Conservation (phyloP, 92 coral and sea anemone species). For the Palythoa heliodiscus region DNA sequence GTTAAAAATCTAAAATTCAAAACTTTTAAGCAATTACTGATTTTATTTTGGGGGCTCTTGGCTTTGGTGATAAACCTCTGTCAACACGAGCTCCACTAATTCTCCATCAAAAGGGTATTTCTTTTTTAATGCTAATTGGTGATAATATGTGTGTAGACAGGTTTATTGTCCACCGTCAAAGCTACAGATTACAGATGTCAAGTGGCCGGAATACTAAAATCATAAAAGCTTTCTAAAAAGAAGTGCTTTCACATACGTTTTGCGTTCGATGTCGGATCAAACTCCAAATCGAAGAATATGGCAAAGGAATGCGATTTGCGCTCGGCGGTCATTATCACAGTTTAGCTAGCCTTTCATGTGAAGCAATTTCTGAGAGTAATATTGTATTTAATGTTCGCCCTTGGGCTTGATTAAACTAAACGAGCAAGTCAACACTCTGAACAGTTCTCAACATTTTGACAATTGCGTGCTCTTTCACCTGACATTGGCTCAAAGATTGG, state of each 20-base stretch:
- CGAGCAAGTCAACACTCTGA: constrained; percentile 65
- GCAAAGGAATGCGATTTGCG: not conserved
- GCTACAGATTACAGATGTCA: constrained; percentile 39
- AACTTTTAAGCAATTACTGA: constrained; percentile 9
- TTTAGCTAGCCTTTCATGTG: constrained; percentile 15
- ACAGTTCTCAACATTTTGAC: constrained; percentile 6
- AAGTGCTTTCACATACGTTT: constrained; percentile 10
- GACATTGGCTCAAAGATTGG: constrained; percentile 22
- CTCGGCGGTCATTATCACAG: not conserved
- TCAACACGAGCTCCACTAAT: constrained; percentile 44
- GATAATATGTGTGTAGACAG: constrained; percentile 39
- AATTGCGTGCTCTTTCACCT: constrained; percentile 28
- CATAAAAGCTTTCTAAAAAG: constrained; percentile 36
- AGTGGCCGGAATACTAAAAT: constrained; percentile 39
- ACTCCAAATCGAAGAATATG: constrained; percentile 16
- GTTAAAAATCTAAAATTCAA: constrained; percentile 33
- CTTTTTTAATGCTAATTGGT: constrained; percentile 43
- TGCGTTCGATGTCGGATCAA: not conserved
- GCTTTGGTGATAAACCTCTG: constrained; percentile 30
- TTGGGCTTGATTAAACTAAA: constrained; percentile 55
- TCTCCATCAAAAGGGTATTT: constrained; percentile 42
- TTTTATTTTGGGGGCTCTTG: constrained; percentile 30
- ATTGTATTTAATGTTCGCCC: constrained; percentile 65
- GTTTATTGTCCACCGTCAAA: constrained; percentile 35
- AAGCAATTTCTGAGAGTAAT: constrained; percentile 53